Evolutionary conservation across 1,140 invertebrate genomes (phyloP).

Genomic region (Bursaphelenchus mucronatus): DNA sequence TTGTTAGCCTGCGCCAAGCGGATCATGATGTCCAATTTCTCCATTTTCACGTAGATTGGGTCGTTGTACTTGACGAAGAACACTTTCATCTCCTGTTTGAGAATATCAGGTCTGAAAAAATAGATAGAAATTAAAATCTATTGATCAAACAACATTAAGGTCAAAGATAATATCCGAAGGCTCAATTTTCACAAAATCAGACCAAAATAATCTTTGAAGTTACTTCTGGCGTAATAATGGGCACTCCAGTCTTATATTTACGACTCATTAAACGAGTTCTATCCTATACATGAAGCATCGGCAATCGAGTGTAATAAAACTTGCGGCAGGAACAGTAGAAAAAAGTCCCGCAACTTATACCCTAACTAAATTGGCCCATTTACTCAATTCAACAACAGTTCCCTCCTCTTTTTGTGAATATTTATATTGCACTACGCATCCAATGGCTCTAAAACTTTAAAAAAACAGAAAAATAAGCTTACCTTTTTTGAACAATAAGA

Average conservation of each 20-base stretch:
- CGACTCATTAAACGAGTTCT: too few species aligned
- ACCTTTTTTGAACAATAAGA: constrained; percentile 91
- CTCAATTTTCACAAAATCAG: background rate
- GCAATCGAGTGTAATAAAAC: too few species aligned
- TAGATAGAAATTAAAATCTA: constrained; percentile 13
- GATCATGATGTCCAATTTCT: constrained; percentile 99
- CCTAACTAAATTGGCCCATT: constrained; percentile 10
- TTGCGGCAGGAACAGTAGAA: too few species aligned
- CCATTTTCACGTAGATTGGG: constrained; percentile 98
- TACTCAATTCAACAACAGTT: background rate
- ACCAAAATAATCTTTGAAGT: too few species aligned
- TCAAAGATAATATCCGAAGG: background rate
- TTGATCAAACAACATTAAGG: background rate
- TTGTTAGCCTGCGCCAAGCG: constrained; percentile 93
- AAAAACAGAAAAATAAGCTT: constrained; percentile 23
- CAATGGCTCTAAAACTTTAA: background rate
- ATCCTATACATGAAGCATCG: too few species aligned
- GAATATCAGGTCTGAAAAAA: constrained; percentile 78
- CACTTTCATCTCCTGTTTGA: constrained; percentile 99
- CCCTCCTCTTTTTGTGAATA: background rate
- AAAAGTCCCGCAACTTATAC: too few species aligned
- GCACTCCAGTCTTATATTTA: too few species aligned
- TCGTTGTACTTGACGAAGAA: constrained; percentile 99
- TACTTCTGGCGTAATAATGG: too few species aligned
- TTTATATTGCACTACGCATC: constrained; percentile 11